Evolutionary conservation across 2,797 vertebrate genomes (phyloP).

Genomic region (Helarctos malayanus): DNA sequence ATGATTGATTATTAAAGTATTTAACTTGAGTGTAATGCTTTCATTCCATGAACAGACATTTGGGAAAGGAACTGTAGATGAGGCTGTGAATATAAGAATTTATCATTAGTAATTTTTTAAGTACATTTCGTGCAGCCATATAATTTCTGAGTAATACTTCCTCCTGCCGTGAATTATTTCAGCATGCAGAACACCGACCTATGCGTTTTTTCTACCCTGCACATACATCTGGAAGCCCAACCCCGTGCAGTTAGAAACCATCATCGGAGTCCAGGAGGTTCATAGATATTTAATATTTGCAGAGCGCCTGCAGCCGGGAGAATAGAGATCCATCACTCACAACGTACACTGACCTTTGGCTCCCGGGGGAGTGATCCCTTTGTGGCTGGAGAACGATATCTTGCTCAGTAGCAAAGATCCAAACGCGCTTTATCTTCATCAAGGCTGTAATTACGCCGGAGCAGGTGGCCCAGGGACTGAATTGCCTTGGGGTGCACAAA

Average conservation of each 20-base stretch:
- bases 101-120: background rate
- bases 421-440: conserved; percentile 28
- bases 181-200: background rate
- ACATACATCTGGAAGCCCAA: background rate
- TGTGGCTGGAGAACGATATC: background rate
- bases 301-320: accelerated
- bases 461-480: background rate
- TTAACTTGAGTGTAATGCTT: background rate
- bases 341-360: background rate
- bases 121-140: background rate
- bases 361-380: background rate
- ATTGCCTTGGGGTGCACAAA: accelerated
- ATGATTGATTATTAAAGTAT: background rate
- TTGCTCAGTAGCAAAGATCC: background rate
- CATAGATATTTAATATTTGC: background rate
- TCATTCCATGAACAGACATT: accelerated
- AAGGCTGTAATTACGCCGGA: background rate
- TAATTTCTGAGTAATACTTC: background rate
- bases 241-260: background rate
- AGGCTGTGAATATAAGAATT: background rate
- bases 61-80: too few species aligned
- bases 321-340: background rate
- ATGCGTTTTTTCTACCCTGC: background rate
- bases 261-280: accelerated
- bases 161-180: background rate